Evolutionary conservation across 2,797 vertebrate species (phyloP).

Genomic region (Leuciscus waleckii): DNA sequence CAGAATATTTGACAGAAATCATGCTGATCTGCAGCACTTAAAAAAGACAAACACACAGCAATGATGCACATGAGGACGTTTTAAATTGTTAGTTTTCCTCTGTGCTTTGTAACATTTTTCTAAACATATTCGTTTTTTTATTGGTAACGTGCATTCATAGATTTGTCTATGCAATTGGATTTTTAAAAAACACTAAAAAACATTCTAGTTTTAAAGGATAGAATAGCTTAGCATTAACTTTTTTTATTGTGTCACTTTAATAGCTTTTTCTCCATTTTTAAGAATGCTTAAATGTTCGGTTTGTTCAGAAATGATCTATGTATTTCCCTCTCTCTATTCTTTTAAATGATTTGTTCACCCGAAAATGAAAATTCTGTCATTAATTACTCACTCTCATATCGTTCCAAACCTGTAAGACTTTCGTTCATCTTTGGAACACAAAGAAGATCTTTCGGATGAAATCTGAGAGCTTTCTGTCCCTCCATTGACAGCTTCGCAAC

Average conservation of each 20-base stretch:
- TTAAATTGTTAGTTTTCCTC: background rate
- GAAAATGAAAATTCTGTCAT: too few relatives aligned
- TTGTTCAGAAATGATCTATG: background rate
- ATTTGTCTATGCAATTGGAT: background rate
- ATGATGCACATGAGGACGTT: background rate
- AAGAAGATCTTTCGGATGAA: too few relatives aligned
- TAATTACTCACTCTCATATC: too few relatives aligned
- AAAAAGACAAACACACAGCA: background rate
- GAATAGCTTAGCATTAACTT: background rate
- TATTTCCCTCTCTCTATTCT: background rate
- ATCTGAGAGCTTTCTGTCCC: too few relatives aligned
- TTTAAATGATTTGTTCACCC: too few relatives aligned
- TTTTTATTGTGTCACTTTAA: background rate
- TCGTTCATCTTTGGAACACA: too few relatives aligned
- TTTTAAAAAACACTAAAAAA: background rate
- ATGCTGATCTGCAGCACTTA: background rate
- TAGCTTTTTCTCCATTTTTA: background rate
- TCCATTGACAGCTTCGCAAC: too few relatives aligned
- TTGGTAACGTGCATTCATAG: background rate
- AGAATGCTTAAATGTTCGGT: background rate
- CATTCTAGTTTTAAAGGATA: background rate
- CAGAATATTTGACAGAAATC: constrained; percentile 13
- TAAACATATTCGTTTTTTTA: background rate
- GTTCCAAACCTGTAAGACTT: too few relatives aligned
- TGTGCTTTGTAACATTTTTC: background rate